Percentiles rank a stretch among this genome's conserved stretches.
Evolutionary conservation across 2,797 vertebrate genomes (phyloP).

Genomic region (Orientallactaga sibirica): DNA sequence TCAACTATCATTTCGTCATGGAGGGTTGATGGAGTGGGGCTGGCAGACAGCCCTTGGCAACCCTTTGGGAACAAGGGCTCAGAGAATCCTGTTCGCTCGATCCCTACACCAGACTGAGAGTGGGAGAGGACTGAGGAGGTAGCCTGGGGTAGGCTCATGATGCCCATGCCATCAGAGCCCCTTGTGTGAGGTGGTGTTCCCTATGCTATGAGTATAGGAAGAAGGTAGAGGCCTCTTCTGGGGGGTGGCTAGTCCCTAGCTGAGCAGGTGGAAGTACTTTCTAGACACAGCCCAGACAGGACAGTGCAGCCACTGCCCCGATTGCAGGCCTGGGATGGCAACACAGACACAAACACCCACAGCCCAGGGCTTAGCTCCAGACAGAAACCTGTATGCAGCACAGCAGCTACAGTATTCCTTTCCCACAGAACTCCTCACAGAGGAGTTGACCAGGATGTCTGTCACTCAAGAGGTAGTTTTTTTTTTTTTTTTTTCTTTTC

Average conservation of each 20-base stretch:
- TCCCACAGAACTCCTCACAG: slow-evolving; percentile 89
- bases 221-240: slow-evolving; percentile 56
- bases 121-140: not conserved
- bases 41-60: slow-evolving; percentile 78
- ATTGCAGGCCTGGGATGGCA: slow-evolving; percentile 69
- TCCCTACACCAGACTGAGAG: slow-evolving; percentile 66
- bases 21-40: slow-evolving; percentile 70
- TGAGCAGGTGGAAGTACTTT: slow-evolving; percentile 62
- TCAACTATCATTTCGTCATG: slow-evolving; percentile 81
- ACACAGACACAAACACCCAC: slow-evolving; percentile 66
- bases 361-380: not conserved
- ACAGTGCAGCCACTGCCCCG: slow-evolving; percentile 71
- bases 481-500: slow-evolving; percentile 86
- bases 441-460: slow-evolving; percentile 89
- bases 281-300: slow-evolving; percentile 2
- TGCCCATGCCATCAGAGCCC: slow-evolving; percentile 67
- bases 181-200: slow-evolving; percentile 77
- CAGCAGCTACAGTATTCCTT: slow-evolving; percentile 86
- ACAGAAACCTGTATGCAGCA: slow-evolving; percentile 85
- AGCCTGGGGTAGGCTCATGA: slow-evolving; percentile 49
- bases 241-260: slow-evolving; percentile 1
- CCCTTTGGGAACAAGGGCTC: slow-evolving; percentile 80
- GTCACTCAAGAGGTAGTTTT: slow-evolving; percentile 96
- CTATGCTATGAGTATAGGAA: slow-evolving; percentile 79
- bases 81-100: slow-evolving; percentile 72